Evolutionary conservation across 2,113 vertebrate species (phyloP).

Genomic region (Tretioscincus oriximinensis): DNA sequence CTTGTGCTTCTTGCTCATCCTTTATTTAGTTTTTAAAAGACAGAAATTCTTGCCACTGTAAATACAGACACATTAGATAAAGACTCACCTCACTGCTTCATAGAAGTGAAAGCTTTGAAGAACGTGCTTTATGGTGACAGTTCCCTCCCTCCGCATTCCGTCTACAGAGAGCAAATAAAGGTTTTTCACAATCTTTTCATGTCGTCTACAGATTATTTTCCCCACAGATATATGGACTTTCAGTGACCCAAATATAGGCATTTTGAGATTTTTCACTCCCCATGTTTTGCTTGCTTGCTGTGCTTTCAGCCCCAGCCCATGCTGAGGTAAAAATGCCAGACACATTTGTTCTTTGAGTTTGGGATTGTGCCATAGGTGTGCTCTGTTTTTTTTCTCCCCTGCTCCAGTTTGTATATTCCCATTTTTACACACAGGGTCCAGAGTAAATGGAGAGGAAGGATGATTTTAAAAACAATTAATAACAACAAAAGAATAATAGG

Average conservation of each 20-base stretch:
- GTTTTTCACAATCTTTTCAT: constrained; percentile 32
- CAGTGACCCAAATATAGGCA: constrained; percentile 19
- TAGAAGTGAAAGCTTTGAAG: constrained; percentile 48
- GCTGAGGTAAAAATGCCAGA: background rate
- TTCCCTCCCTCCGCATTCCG: background rate
- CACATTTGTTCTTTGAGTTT: rapidly evolving
- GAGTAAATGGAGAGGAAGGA: background rate
- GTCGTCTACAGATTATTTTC: background rate
- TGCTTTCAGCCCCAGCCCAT: background rate
- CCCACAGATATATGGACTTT: constrained; percentile 6
- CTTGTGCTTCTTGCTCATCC: background rate
- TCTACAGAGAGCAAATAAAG: background rate
- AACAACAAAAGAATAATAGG: background rate
- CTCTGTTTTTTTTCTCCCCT: background rate
- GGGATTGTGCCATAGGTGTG: background rate
- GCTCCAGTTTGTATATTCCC: constrained; percentile 7
- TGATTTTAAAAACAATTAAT: background rate
- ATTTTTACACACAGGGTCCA: background rate
- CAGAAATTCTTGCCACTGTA: constrained; percentile 37
- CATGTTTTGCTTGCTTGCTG: constrained; percentile 15
- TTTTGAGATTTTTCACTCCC: constrained; percentile 20
- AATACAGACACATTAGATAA: constrained; percentile 56
- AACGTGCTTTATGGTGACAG: constrained; percentile 43
- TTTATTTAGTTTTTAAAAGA: constrained; percentile 38
- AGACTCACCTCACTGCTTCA: constrained; percentile 43